These are phyloP conservation scores for Chaunax sp. DNA, from an alignment of 2,797 vertebrate species.

Conservation along the genomic window DNA sequence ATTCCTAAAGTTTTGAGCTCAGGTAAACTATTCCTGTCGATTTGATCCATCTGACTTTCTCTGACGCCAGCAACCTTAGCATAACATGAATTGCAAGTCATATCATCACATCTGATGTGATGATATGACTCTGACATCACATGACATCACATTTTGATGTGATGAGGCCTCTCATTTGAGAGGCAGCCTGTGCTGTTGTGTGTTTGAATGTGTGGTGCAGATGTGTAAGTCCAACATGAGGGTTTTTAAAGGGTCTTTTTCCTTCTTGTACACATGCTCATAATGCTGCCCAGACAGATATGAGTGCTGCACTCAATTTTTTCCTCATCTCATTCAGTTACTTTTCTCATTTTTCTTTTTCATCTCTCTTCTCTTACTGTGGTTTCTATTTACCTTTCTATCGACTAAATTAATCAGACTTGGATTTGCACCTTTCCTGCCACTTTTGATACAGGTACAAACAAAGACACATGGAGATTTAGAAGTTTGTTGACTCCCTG, in stretches of 20 bases:
- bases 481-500: conserved; percentile 25
- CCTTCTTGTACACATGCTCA: background rate
- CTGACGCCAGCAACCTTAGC: conserved; percentile 58
- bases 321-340: conserved; percentile 23
- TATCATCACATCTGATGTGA: no score
- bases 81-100: conserved; percentile 64
- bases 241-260: conserved; percentile 12
- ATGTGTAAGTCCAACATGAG: background rate
- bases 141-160: no score
- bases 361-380: background rate
- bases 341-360: conserved; percentile 19
- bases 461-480: conserved; percentile 8
- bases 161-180: no score
- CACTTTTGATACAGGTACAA: background rate
- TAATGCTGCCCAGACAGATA: conserved; percentile 14
- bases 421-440: background rate
- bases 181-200: background rate
- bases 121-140: no score
- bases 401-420: background rate
- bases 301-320: conserved; percentile 1
- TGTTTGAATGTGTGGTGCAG: background rate
- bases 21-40: conserved; percentile 54
- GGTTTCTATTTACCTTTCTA: conserved; percentile 7
- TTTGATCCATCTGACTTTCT: conserved; percentile 39
- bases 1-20: conserved; percentile 41